A percentile compares a stretch with the other conserved stretches of the same genome.
Evolutionary conservation across 2,113 vertebrate species (phyloP).

Genomic region (Caranx ignobilis): DNA sequence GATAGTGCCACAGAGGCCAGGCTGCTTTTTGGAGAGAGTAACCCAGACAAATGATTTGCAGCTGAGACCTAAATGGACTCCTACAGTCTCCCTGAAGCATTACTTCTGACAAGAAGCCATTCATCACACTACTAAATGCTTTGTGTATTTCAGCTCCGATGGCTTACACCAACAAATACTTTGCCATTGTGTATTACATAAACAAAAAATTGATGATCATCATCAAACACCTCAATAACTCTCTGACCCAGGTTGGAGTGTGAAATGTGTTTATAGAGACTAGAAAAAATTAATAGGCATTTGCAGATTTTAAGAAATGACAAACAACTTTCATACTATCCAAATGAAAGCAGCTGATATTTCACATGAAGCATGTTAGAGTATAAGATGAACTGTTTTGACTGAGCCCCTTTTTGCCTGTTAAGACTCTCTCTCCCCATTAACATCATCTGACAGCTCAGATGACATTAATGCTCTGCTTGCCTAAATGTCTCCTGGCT

Average conservation of each 20-base stretch:
- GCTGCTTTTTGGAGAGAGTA: conserved; percentile 18
- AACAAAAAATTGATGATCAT: conserved; percentile 17
- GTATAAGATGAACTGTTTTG: conserved; percentile 19
- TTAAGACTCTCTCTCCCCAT: not conserved
- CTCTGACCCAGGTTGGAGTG: not conserved
- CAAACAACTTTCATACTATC: not conserved
- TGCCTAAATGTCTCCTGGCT: conserved; percentile 9
- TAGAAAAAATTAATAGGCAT: not conserved
- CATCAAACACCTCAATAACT: conserved; percentile 16
- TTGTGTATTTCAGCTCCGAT: conserved; percentile 21
- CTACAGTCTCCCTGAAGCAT: conserved; percentile 42
- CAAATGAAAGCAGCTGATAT: conserved; percentile 3
- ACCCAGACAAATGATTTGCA: conserved; percentile 51
- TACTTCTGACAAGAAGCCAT: conserved; percentile 34
- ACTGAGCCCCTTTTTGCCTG: not conserved
- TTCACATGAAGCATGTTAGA: not conserved
- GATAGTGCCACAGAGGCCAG: conserved; percentile 8
- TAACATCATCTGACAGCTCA: conserved; percentile 15
- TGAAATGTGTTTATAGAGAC: not conserved
- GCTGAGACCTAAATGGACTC: conserved; percentile 39
- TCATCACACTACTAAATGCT: conserved; percentile 42
- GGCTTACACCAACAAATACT: conserved; percentile 12
- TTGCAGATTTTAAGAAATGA: not conserved
- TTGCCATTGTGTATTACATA: conserved; percentile 12
- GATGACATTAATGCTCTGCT: conserved; percentile 14